Percentiles rank a stretch among this genome's conserved stretches.
Conservation (phyloP, 2,113 vertebrate species). For the Scopus umbretta region DNA sequence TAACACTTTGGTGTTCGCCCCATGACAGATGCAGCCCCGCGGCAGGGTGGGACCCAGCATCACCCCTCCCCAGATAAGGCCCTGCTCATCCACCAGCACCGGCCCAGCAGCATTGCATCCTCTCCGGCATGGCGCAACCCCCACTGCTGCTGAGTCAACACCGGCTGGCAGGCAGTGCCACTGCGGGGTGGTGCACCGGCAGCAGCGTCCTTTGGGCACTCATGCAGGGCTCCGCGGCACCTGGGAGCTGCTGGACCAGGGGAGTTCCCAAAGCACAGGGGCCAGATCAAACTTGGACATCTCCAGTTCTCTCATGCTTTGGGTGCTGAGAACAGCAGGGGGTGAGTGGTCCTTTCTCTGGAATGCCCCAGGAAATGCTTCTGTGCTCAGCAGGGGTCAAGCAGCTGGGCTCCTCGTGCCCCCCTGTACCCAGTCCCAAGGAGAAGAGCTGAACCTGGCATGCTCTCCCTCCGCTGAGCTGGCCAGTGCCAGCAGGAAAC, state of each 20-base stretch:
- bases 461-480: neutral
- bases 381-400: rapidly evolving
- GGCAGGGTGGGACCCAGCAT: neutral
- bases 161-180: rapidly evolving
- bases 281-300: neutral
- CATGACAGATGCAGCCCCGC: rapidly evolving
- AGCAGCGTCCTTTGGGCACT: neutral
- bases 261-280: neutral
- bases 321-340: neutral
- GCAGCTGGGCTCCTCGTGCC: rapidly evolving
- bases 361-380: neutral
- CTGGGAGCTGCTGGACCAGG: neutral
- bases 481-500: slow-evolving; percentile 33
- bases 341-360: rapidly evolving
- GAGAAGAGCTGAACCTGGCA: neutral
- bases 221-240: rapidly evolving
- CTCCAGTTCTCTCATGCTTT: rapidly evolving
- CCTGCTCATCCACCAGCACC: neutral
- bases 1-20: neutral
- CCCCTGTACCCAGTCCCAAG: neutral
- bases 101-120: neutral
- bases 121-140: neutral
- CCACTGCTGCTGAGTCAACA: rapidly evolving
- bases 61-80: neutral
- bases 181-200: rapidly evolving